phyloP scores from a whole-genome alignment of 1,140 invertebrate species.

The Lepidurus packardi region DNA sequence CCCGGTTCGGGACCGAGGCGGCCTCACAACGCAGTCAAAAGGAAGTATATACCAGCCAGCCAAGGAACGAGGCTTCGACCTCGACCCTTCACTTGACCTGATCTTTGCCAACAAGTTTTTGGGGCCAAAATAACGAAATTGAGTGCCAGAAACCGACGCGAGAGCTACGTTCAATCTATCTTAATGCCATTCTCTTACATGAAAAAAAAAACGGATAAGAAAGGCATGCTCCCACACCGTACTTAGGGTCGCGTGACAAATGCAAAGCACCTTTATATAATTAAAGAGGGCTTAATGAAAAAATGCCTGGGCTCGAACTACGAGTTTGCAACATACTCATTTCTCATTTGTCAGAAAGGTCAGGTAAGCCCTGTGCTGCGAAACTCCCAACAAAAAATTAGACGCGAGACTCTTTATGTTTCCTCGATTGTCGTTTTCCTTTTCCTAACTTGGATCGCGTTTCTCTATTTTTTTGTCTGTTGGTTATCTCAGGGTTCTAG shows the following conservation, averaged over 20 bases:
- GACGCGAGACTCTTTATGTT: background rate
- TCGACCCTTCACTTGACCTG: background rate
- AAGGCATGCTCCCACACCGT: background rate
- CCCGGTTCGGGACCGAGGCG: background rate
- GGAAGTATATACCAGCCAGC: background rate
- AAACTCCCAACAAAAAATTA: background rate
- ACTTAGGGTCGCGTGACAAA: background rate
- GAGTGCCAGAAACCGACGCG: background rate
- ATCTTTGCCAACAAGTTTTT: background rate
- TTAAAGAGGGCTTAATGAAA: constrained; percentile 10
- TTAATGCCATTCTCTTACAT: background rate
- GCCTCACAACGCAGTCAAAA: background rate
- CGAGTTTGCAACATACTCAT: background rate
- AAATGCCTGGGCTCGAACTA: background rate
- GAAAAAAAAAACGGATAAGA: background rate
- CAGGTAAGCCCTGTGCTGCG: background rate
- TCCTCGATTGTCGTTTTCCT: background rate
- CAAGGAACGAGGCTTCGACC: background rate
- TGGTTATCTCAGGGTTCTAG: no score
- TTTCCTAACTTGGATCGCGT: background rate
- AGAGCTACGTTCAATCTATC: background rate
- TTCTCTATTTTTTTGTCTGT: no score
- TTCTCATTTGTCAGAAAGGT: background rate
- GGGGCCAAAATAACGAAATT: background rate
- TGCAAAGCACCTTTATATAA: background rate